phyloP scores from a whole-genome alignment of 2,888 invertebrate genomes.

The Tenthredo distinguenda region DNA sequence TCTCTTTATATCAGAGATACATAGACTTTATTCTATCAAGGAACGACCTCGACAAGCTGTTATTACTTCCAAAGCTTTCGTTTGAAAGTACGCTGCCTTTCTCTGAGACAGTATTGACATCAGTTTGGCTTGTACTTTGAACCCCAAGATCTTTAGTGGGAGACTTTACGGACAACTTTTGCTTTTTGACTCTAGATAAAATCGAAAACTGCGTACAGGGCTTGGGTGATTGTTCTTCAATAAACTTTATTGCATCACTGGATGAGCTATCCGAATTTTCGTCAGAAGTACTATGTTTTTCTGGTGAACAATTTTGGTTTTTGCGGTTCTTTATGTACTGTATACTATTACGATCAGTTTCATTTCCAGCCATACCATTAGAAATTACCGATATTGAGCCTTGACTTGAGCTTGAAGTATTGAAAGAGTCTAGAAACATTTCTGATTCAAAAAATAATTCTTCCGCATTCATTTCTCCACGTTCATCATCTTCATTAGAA shows the following conservation, averaged over 20 bases:
- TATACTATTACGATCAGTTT: neutral
- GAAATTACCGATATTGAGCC: neutral
- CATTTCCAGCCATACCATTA: neutral
- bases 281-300: neutral
- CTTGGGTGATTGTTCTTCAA: neutral
- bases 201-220: neutral
- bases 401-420: slow-evolving; percentile 27
- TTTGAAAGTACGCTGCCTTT: neutral
- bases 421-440: neutral
- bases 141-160: neutral
- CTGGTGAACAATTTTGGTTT: neutral
- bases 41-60: neutral
- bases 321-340: neutral
- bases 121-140: neutral
- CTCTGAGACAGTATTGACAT: neutral
- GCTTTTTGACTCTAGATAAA: slow-evolving; percentile 17
- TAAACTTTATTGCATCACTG: slow-evolving; percentile 20
- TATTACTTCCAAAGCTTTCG: neutral
- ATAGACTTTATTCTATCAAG: slow-evolving; percentile 4
- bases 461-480: neutral
- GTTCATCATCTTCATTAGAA: neutral
- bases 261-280: slow-evolving; percentile 10
- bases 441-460: neutral
- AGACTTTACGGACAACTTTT: slow-evolving; percentile 10
- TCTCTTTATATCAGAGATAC: neutral